Percentiles rank a stretch among this genome's conserved stretches.
phyloP scores from a whole-genome alignment of 2,888 invertebrate species.

The Pogonocherus hispidulus region DNA sequence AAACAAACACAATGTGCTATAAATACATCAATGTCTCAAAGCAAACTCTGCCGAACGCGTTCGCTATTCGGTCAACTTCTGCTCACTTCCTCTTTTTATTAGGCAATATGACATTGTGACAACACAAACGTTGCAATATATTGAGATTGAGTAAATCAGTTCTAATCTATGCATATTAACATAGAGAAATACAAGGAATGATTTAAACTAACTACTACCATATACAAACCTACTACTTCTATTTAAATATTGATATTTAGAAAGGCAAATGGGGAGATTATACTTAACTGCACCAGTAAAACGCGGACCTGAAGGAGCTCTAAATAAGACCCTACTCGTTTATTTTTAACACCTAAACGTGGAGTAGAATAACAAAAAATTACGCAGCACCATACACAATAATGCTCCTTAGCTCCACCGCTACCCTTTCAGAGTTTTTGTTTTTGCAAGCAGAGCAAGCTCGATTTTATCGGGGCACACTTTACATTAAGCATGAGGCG shows the following conservation, averaged over 20 bases:
- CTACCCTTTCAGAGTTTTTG: background rate
- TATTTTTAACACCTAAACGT: constrained; percentile 10
- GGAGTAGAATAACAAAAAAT: background rate
- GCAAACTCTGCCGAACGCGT: too few species aligned
- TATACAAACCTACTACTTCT: too few species aligned
- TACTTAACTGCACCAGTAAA: background rate
- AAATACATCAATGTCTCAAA: too few species aligned
- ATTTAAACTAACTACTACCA: too few species aligned
- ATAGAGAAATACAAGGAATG: too few species aligned
- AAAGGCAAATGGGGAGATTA: background rate
- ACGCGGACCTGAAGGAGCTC: background rate
- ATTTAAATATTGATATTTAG: background rate
- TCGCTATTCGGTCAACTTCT: too few species aligned
- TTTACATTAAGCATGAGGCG: constrained; percentile 7
- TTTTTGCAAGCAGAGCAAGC: background rate
- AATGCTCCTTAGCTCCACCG: background rate
- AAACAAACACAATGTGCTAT: too few species aligned
- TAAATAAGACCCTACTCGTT: background rate
- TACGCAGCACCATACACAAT: background rate
- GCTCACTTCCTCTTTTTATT: too few species aligned
- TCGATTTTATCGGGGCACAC: constrained; percentile 1
- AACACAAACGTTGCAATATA: too few species aligned
- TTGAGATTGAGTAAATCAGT: too few species aligned
- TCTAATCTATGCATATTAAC: too few species aligned
- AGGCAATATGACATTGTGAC: too few species aligned